These are phyloP conservation scores for Zalophus californianus DNA, from an alignment of 2,797 vertebrate species.

Conservation along the genomic window DNA sequence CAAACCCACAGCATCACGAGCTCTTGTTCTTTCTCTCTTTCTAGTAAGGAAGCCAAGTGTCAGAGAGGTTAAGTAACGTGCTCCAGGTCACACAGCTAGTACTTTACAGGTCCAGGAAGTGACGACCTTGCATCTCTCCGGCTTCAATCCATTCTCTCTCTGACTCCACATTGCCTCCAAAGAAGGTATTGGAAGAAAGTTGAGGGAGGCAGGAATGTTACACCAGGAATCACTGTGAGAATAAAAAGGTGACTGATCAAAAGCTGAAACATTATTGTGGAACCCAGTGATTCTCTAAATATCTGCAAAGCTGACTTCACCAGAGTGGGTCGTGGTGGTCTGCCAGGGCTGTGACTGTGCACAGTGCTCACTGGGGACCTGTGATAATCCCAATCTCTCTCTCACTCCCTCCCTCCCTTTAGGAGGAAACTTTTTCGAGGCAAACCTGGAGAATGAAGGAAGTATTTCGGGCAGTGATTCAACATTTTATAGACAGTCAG, in stretches of 20 bases:
- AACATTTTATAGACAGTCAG: slow-evolving; percentile 95
- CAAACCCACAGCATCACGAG: background rate
- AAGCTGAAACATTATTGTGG: background rate
- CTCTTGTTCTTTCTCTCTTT: background rate
- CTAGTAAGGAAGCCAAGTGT: background rate
- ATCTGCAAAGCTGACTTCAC: background rate
- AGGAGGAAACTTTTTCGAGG: slow-evolving; percentile 94
- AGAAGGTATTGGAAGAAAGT: background rate
- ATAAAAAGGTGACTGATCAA: background rate
- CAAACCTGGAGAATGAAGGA: slow-evolving; percentile 96
- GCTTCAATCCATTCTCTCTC: background rate
- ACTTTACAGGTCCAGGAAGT: background rate
- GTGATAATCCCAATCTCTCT: background rate
- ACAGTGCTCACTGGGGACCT: background rate
- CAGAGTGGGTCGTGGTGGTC: too few relatives aligned
- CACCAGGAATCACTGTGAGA: background rate
- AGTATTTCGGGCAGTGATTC: slow-evolving; percentile 96
- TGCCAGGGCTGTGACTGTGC: rapidly evolving
- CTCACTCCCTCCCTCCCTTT: background rate
- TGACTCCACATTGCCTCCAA: background rate
- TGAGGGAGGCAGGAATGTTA: background rate
- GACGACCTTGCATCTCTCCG: background rate
- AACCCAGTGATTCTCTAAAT: background rate
- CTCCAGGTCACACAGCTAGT: background rate
- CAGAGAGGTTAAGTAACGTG: background rate